Percentiles rank a stretch among this genome's conserved stretches.
Conservation (phyloP, 2,888 invertebrate genomes). For the Dolichopus griseipennis region DNA sequence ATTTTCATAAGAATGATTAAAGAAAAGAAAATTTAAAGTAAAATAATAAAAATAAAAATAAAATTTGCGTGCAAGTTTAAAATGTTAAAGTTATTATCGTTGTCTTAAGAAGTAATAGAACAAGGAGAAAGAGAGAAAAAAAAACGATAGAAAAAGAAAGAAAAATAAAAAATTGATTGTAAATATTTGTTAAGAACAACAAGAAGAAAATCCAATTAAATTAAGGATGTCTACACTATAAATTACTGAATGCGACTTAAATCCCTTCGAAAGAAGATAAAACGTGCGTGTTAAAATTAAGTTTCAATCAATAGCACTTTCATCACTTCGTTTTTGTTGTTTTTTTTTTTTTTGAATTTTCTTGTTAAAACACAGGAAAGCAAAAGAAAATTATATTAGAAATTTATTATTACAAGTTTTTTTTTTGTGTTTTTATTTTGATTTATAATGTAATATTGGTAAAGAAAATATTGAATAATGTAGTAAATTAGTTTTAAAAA, state of each 20-base stretch:
- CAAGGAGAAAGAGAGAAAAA: too few species aligned
- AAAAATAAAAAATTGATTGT: neutral
- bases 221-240: constrained; percentile 6
- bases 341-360: too few species aligned
- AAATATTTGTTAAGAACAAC: neutral
- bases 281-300: neutral
- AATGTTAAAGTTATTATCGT: neutral
- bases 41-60: neutral
- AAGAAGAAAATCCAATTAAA: neutral
- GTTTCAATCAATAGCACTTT: neutral
- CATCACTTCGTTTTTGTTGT: neutral
- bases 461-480: too few species aligned
- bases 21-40: too few species aligned
- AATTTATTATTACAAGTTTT: too few species aligned
- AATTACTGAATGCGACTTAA: neutral
- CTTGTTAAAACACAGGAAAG: too few species aligned
- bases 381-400: too few species aligned
- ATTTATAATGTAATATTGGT: too few species aligned
- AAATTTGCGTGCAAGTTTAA: neutral
- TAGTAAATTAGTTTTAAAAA: too few species aligned
- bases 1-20: too few species aligned
- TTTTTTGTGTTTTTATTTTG: too few species aligned
- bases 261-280: neutral
- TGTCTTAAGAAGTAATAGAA: neutral
- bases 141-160: neutral